Conservation (phyloP, 1,140 invertebrate genomes). For the Drosophila micromelanica region DNA sequence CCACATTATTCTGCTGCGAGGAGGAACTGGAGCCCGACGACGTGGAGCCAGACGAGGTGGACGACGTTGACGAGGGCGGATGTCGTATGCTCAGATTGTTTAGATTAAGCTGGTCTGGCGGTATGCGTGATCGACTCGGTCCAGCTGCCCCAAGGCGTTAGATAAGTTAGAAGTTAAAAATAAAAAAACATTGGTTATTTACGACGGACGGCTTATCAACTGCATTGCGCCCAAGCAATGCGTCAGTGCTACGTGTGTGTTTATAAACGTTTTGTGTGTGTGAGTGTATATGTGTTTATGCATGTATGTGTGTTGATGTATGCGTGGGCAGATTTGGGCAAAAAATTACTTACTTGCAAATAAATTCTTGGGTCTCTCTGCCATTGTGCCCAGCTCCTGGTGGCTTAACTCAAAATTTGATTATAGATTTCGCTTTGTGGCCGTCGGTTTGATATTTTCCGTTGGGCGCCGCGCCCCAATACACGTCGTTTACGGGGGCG, state of each 20-base stretch:
- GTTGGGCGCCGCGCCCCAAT: conserved; percentile 68
- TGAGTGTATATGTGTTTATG: conserved; percentile 9
- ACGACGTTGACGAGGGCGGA: conserved; percentile 79
- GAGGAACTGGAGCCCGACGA: conserved; percentile 82
- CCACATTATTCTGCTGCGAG: conserved; percentile 71
- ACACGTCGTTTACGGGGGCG: conserved; percentile 58
- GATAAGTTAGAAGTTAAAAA: conserved; percentile 15
- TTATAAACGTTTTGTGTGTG: conserved; percentile 6
- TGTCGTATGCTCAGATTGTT: conserved; percentile 77
- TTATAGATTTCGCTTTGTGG: conserved; percentile 50
- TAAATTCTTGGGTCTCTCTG: conserved; percentile 80
- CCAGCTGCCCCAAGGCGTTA: conserved; percentile 48
- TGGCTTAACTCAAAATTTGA: conserved; percentile 12
- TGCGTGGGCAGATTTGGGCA: conserved; percentile 46
- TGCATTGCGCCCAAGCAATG: conserved; percentile 45
- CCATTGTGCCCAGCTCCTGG: conserved; percentile 52
- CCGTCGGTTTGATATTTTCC: conserved; percentile 53
- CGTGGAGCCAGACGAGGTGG: conserved; percentile 80
- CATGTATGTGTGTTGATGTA: conserved; percentile 27
- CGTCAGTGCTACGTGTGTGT: conserved; percentile 46
- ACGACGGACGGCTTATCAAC: conserved; percentile 51
- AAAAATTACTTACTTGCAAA: conserved; percentile 77
- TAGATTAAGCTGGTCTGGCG: conserved; percentile 77
- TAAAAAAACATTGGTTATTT: conserved; percentile 16
- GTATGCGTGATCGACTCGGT: conserved; percentile 70